A percentile compares a stretch with the other conserved stretches of the same genome.
Conservation (phyloP, 2,797 vertebrate genomes). For the Phylloscopus collybita region DNA sequence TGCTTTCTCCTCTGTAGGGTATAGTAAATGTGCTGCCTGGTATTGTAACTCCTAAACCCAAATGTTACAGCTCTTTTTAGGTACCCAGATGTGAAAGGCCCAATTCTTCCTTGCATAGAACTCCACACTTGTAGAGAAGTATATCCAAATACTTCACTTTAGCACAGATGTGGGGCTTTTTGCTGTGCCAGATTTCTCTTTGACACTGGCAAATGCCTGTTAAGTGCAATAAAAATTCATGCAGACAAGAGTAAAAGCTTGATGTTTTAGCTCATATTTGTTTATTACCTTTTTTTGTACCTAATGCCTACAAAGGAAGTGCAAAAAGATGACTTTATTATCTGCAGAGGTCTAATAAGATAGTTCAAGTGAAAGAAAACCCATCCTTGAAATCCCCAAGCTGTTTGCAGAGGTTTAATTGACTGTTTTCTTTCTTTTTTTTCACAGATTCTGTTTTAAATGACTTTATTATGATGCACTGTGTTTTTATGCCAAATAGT, state of each 20-base stretch:
- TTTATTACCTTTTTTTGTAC: background rate
- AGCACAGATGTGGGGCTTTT: background rate
- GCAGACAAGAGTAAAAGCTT: background rate
- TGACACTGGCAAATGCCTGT: background rate
- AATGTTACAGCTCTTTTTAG: background rate
- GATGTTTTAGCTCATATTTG: background rate
- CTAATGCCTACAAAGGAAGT: background rate
- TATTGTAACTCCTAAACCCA: background rate
- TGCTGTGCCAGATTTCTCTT: background rate
- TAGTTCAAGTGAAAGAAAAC: background rate
- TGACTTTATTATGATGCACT: conserved; percentile 97
- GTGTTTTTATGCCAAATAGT: conserved; percentile 94
- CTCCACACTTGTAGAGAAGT: background rate
- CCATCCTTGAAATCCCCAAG: background rate
- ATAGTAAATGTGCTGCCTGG: background rate
- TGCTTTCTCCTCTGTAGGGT: background rate
- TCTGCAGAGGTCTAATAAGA: background rate
- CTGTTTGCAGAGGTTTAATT: conserved; percentile 4
- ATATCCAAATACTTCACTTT: background rate
- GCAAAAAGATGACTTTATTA: background rate
- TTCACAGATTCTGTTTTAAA: conserved; percentile 88
- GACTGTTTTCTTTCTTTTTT: conserved; percentile 34
- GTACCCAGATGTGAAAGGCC: background rate
- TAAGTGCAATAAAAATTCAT: background rate
- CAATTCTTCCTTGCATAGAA: background rate